These are phyloP conservation scores for Drosophila setifemur DNA, from an alignment of 1,140 invertebrate species.

Conservation along the genomic window DNA sequence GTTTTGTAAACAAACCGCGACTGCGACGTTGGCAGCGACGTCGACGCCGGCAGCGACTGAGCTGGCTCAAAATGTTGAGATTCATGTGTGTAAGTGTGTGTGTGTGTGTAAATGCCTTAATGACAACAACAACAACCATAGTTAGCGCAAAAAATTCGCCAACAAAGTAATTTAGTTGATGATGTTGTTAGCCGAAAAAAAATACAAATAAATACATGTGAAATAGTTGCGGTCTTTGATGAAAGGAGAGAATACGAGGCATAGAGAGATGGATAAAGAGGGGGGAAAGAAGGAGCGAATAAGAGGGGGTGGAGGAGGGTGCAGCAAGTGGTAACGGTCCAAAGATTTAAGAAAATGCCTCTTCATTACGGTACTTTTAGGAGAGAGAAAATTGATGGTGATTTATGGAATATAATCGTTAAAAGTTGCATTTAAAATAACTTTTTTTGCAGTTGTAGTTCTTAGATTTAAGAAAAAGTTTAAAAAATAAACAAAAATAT, in stretches of 20 bases:
- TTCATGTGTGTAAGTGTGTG: conserved; percentile 5
- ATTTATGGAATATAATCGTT: not conserved
- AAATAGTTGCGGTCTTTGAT: conserved; percentile 49
- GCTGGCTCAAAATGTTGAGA: conserved; percentile 42
- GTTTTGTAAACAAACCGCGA: conserved; percentile 75
- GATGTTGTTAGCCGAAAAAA: conserved; percentile 29
- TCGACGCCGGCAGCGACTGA: conserved; percentile 34
- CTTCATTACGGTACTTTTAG: not conserved
- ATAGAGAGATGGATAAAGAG: not conserved
- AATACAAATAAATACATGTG: no score
- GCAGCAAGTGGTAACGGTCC: conserved; percentile 11
- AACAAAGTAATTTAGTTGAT: conserved; percentile 57
- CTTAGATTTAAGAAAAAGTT: no score
- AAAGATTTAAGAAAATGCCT: conserved; percentile 10
- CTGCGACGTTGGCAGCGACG: conserved; percentile 16
- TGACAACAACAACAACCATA: conserved; percentile 32
- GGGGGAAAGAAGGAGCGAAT: not conserved
- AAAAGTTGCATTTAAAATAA: not conserved
- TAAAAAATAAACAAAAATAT: no score
- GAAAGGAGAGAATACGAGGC: not conserved
- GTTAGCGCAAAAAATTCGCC: conserved; percentile 41
- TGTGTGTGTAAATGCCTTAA: conserved; percentile 50
- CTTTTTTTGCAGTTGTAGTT: no score
- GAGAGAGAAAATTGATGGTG: not conserved
- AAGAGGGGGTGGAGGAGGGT: not conserved